phyloP scores from a whole-genome alignment of 2,113 vertebrate genomes.

The Acanthochromis polyacanthus region DNA sequence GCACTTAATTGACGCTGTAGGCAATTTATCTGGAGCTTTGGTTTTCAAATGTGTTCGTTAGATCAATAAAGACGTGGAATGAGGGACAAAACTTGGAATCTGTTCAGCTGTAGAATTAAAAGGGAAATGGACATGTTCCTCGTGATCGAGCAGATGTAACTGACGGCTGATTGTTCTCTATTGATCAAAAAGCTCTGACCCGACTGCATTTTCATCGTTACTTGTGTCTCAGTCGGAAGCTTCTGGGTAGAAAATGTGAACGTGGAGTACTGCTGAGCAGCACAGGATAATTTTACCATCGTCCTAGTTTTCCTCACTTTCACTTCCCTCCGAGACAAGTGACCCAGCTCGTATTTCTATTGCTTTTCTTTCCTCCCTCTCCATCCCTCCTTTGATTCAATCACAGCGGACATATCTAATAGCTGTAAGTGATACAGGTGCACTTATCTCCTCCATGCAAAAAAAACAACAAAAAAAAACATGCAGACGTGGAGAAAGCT shows the following conservation, averaged over 20 bases:
- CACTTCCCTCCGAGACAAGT: constrained; percentile 68
- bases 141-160: constrained; percentile 48
- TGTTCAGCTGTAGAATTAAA: constrained; percentile 47
- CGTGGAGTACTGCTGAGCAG: constrained; percentile 41
- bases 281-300: constrained; percentile 80
- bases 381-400: constrained; percentile 36
- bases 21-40: constrained; percentile 32
- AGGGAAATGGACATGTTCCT: constrained; percentile 45
- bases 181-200: constrained; percentile 44
- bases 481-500: too few relatives aligned
- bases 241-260: constrained; percentile 32
- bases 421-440: constrained; percentile 16
- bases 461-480: too few relatives aligned
- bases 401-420: constrained; percentile 24
- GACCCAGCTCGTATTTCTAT: constrained; percentile 75
- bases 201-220: constrained; percentile 34
- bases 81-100: constrained; percentile 40
- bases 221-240: constrained; percentile 9
- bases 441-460: constrained; percentile 19
- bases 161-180: constrained; percentile 60
- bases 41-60: constrained; percentile 25
- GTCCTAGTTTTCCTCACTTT: constrained; percentile 79
- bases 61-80: constrained; percentile 35
- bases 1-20: constrained; percentile 19
- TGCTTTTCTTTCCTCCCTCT: constrained; percentile 29